Percentiles rank a stretch among this genome's conserved stretches.
phyloP scores from a whole-genome alignment of 2,113 vertebrate species.

The Hiodon tergisus region DNA sequence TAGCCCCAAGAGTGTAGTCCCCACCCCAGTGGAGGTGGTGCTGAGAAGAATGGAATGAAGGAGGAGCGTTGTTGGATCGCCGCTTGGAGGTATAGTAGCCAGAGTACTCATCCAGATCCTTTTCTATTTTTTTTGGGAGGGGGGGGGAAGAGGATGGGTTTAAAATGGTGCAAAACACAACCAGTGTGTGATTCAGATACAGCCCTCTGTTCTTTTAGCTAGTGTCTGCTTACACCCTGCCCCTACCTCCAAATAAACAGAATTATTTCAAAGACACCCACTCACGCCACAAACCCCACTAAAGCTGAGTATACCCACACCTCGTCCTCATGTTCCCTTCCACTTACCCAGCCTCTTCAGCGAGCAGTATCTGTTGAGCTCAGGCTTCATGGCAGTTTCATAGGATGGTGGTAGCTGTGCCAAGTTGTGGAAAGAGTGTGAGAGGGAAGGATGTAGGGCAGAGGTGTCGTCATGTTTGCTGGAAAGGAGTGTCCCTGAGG shows the following conservation, averaged over 20 bases:
- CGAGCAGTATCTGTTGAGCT: slow-evolving; percentile 79
- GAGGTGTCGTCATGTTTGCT: slow-evolving; percentile 68
- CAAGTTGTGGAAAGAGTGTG: slow-evolving; percentile 86
- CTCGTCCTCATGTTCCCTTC: background rate
- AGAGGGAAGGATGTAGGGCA: slow-evolving; percentile 63
- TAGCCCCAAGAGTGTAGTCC: slow-evolving; percentile 57
- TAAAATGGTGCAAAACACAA: background rate
- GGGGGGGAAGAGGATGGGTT: slow-evolving; percentile 13
- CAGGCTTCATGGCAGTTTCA: slow-evolving; percentile 69
- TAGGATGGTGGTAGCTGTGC: slow-evolving; percentile 84
- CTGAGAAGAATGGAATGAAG: slow-evolving; percentile 67
- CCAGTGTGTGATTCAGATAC: background rate
- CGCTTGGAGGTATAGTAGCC: slow-evolving; percentile 72
- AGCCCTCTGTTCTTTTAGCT: background rate
- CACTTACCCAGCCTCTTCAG: slow-evolving; percentile 81
- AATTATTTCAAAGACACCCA: background rate
- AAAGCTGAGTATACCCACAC: background rate
- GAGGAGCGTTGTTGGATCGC: slow-evolving; percentile 58
- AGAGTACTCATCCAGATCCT: slow-evolving; percentile 83
- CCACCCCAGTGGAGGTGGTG: slow-evolving; percentile 64
- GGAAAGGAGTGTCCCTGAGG: slow-evolving; percentile 54
- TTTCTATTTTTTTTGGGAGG: slow-evolving; percentile 54
- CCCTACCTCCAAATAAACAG: background rate
- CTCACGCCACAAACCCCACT: background rate
- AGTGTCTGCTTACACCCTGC: background rate